Evolutionary conservation across 2,888 invertebrate genomes (phyloP).

Genomic region (Dioctria rufipes): DNA sequence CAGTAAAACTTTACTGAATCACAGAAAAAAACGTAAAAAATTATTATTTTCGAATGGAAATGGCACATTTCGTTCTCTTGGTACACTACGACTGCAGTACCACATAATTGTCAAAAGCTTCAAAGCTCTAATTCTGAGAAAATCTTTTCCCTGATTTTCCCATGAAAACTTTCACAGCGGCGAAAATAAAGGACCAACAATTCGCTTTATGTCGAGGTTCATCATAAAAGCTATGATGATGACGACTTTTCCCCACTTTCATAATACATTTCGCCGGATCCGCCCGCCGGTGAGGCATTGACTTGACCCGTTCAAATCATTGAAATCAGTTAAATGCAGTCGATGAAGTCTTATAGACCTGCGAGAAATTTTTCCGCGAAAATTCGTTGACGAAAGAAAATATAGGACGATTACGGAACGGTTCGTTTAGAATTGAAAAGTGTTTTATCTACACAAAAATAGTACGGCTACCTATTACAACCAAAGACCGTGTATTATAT

Average conservation of each 20-base stretch:
- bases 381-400: background rate
- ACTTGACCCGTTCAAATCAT: slow-evolving; percentile 8
- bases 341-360: slow-evolving; percentile 19
- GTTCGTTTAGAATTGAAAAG: background rate
- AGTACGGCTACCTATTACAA: background rate
- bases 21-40: too few relatives aligned
- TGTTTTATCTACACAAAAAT: background rate
- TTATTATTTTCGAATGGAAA: too few relatives aligned
- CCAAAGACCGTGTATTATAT: background rate
- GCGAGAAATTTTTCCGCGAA: background rate
- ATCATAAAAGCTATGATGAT: slow-evolving; percentile 31
- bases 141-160: slow-evolving; percentile 4
- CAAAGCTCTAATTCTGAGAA: too few relatives aligned
- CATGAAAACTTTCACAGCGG: background rate
- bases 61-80: too few relatives aligned
- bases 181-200: background rate
- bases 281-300: slow-evolving; percentile 36
- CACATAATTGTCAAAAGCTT: too few relatives aligned
- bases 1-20: too few relatives aligned
- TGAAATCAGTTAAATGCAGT: slow-evolving; percentile 42
- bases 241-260: slow-evolving; percentile 43
- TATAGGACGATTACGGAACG: slow-evolving; percentile 3
- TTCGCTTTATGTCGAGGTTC: background rate
- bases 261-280: background rate
- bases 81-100: too few relatives aligned